phyloP scores from a whole-genome alignment of 1,140 invertebrate genomes.

The Apocrypta bakeri region DNA sequence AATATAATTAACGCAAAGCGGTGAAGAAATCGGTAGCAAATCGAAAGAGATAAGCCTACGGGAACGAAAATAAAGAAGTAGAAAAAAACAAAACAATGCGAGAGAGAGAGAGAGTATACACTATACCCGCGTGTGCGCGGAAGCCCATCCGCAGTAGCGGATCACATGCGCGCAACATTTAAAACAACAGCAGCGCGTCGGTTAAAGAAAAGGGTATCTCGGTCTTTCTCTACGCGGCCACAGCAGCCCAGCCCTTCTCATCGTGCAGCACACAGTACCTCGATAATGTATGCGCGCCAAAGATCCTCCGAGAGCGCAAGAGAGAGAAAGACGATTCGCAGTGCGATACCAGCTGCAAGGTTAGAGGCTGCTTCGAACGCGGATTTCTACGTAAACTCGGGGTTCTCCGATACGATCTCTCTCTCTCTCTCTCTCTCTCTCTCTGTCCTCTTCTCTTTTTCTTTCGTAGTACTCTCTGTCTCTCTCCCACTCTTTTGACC shows the following conservation, averaged over 20 bases:
- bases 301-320: neutral
- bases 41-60: no score
- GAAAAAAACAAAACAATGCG: conserved; percentile 1
- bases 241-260: neutral
- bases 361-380: conserved; percentile 56
- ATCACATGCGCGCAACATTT: conserved; percentile 2
- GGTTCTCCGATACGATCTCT: conserved; percentile 63
- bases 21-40: no score
- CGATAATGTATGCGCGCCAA: conserved; percentile 65
- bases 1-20: no score
- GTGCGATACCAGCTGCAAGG: conserved; percentile 65
- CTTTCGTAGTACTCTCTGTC: neutral
- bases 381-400: conserved; percentile 68
- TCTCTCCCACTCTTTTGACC: neutral
- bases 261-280: neutral
- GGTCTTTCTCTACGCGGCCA: no score
- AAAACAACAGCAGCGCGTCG: neutral
- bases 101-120: neutral
- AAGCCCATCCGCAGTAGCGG: neutral
- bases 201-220: neutral
- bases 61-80: no score
- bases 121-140: no score
- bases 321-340: conserved; percentile 65
- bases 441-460: conserved; percentile 53
- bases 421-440: conserved; percentile 35